phyloP scores from a whole-genome alignment of 2,113 vertebrate species.

The Bos indicus region DNA sequence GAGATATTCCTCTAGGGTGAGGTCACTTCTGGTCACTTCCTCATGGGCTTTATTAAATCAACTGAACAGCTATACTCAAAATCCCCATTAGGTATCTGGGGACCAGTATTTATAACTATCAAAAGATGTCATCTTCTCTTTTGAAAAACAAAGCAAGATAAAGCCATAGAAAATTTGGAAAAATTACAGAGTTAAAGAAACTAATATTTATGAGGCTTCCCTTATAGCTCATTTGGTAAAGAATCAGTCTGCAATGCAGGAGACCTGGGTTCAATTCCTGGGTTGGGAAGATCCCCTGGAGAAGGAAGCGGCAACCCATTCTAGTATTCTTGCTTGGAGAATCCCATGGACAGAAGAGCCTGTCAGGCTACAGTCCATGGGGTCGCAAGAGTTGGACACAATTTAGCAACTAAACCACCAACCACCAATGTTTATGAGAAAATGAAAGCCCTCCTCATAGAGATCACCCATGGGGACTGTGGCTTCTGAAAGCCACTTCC shows the following conservation, averaged over 20 bases:
- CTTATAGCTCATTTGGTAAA: not conserved
- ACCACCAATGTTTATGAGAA: not conserved
- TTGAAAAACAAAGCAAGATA: not conserved
- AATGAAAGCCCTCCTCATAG: not conserved
- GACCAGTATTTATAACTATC: not conserved
- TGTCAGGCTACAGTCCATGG: not conserved
- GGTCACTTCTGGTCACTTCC: not conserved
- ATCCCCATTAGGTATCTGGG: not conserved
- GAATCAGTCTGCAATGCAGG: not conserved
- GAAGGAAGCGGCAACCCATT: not conserved
- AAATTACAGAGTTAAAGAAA: not conserved
- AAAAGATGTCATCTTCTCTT: not conserved
- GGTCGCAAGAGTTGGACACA: not conserved
- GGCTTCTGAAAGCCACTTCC: not conserved
- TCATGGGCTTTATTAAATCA: not conserved
- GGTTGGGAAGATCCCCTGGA: not conserved
- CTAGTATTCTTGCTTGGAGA: not conserved
- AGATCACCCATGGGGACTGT: not conserved
- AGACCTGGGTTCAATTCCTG: not conserved
- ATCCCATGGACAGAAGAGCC: not conserved
- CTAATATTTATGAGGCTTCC: not conserved
- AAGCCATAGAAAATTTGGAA: not conserved
- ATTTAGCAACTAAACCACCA: not conserved
- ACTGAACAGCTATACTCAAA: not conserved
- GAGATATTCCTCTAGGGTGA: not conserved